Conservation (phyloP, 1,140 invertebrate species). For the Melipona quadrifasciata region DNA sequence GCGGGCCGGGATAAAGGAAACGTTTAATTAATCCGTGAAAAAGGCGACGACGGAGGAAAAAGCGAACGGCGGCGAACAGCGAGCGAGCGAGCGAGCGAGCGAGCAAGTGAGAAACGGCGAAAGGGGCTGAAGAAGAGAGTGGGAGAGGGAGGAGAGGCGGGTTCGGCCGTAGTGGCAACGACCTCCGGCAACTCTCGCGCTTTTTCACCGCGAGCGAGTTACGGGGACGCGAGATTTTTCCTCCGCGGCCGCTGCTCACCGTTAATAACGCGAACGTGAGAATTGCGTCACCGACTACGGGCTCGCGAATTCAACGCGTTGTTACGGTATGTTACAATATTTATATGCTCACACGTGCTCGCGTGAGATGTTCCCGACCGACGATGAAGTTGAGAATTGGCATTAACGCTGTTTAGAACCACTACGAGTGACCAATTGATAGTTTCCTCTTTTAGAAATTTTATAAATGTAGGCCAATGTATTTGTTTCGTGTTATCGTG, state of each 20-base stretch:
- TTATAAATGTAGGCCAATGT: too few species aligned
- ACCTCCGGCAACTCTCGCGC: conserved; percentile 41
- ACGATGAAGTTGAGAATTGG: too few species aligned
- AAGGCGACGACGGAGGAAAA: background rate
- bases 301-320: background rate
- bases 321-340: background rate
- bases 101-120: background rate
- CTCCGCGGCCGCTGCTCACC: conserved; percentile 13
- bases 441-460: too few species aligned
- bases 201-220: conserved; percentile 32
- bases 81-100: too few species aligned
- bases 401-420: too few species aligned
- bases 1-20: background rate
- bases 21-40: conserved; percentile 28
- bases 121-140: conserved; percentile 19
- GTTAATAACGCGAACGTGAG: conserved; percentile 42
- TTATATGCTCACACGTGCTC: background rate
- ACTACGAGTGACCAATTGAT: too few species aligned
- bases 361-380: background rate
- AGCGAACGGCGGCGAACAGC: background rate
- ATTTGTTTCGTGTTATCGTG: too few species aligned
- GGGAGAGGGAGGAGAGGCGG: background rate
- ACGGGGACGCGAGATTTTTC: conserved; percentile 37
- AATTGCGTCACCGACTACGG: conserved; percentile 26
- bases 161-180: conserved; percentile 34